Evolutionary conservation across 2,888 invertebrate species (phyloP), one percentile per base, ranked within the genome.

Genomic region (Protophormia terraenovae): DNA sequence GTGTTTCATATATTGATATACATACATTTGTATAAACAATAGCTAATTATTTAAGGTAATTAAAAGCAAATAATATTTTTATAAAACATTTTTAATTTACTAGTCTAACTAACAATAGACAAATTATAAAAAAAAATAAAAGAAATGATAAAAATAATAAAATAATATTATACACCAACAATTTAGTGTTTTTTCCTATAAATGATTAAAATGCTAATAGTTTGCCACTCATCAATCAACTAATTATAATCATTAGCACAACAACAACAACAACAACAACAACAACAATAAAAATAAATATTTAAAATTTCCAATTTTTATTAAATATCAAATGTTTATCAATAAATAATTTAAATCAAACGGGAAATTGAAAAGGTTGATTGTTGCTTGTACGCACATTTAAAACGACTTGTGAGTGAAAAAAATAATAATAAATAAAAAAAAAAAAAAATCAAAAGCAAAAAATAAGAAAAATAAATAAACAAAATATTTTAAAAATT

Each of bases 151-250:
- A n/a, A 47, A 60, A 60, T 1, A 4, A 35, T 12, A 62, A 19
- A 50, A n/a, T n/a, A 50, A 67, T 27, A 53, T 53, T 53, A 27
- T 3, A 29, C 5, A 14, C 4, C 58, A 47, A 73, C 47, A 73
- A 32, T 60, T 62, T 35, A 12, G 12, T 62, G 16, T 62, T 50
- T 73, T 75, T 75, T 16, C 47, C 24, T 27, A 1, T 12, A 50
- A 75, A 32, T 64, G 6, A 64, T 60, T 41, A 72, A 64, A 80
- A 76, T 72, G 69, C 79, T 62, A 55, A 67, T 60, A 8, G 35
- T 77, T 81, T 81, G 67, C 45, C 80, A 85, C 69, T 69, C 73
- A 81, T 78, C 72, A 64, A 81, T 77, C 77, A 81, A 73, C 19
- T 29, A 27, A 75, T 66, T 69, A 53, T 24, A 67, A 14, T n/a